Evolutionary conservation across 1,140 invertebrate species (phyloP).

Genomic region (Bombyx mandarina): DNA sequence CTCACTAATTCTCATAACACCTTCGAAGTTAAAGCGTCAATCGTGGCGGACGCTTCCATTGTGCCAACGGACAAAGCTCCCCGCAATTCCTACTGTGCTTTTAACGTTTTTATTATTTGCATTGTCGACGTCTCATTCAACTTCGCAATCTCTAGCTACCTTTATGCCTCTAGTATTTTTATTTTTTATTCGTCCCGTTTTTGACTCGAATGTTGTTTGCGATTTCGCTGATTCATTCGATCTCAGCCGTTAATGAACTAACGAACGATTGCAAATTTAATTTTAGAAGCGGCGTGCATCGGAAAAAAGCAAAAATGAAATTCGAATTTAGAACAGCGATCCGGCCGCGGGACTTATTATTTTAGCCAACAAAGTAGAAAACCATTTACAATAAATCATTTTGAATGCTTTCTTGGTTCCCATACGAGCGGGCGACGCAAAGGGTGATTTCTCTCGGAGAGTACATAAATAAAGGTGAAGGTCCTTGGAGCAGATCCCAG

Average conservation of each 20-base stretch:
- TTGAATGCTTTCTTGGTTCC: conserved; percentile 67
- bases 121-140: conserved; percentile 54
- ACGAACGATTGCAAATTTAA: conserved; percentile 58
- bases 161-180: conserved; percentile 23
- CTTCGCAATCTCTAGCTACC: conserved; percentile 20
- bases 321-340: conserved; percentile 65
- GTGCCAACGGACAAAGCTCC: conserved; percentile 52
- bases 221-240: conserved; percentile 43
- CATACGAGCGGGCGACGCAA: conserved; percentile 64
- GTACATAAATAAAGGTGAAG: conserved; percentile 68
- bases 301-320: conserved; percentile 59
- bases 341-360: conserved; percentile 59
- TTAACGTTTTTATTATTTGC: conserved; percentile 56
- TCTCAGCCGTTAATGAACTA: conserved; percentile 31
- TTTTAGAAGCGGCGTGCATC: conserved; percentile 42
- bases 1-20: conserved; percentile 66
- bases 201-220: conserved; percentile 23
- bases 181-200: conserved; percentile 13
- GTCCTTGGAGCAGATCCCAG: conserved; percentile 57
- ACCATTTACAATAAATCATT: conserved; percentile 71
- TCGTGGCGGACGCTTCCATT: conserved; percentile 42
- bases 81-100: conserved; percentile 54
- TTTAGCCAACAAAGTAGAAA: conserved; percentile 71
- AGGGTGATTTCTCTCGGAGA: conserved; percentile 68
- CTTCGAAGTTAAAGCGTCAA: conserved; percentile 59